phyloP scores from a whole-genome alignment of 2,113 vertebrate species.

The Candoia aspera region DNA sequence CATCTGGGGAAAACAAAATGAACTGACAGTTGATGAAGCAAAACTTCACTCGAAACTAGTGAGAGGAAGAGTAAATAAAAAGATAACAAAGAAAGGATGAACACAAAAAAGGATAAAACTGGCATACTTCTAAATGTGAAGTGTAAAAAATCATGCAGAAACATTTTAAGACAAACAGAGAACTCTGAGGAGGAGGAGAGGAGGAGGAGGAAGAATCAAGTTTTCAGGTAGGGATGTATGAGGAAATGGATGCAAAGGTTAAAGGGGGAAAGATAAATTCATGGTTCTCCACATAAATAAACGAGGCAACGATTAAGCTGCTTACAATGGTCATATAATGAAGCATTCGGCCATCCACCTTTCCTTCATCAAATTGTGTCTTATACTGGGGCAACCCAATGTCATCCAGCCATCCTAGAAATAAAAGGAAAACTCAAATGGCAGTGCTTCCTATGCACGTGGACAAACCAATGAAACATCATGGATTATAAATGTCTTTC shows the following conservation, averaged over 20 bases:
- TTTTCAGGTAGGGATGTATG: no score
- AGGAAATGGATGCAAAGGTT: not conserved
- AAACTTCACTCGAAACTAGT: not conserved
- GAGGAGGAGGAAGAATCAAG: not conserved
- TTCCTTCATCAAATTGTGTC: constrained; percentile 96
- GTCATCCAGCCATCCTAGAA: constrained; percentile 94
- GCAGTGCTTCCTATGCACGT: not conserved
- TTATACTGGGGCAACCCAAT: constrained; percentile 98
- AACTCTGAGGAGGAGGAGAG: not conserved
- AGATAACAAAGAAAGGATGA: no score
- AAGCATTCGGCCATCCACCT: constrained; percentile 94
- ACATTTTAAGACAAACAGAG: not conserved
- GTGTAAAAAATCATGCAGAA: not conserved
- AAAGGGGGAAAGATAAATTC: not conserved
- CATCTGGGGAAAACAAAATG: not conserved
- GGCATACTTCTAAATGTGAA: not conserved
- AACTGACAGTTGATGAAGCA: not conserved
- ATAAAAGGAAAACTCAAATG: constrained; percentile 19
- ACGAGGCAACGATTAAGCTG: constrained; percentile 25
- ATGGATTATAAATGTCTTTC: not conserved
- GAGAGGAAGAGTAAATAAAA: not conserved
- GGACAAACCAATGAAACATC: not conserved
- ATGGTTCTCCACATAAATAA: not conserved
- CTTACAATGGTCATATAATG: constrained; percentile 97
- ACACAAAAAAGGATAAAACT: not conserved